phyloP scores from a whole-genome alignment of 2,797 vertebrate genomes.

The Holocentrus rufus region DNA sequence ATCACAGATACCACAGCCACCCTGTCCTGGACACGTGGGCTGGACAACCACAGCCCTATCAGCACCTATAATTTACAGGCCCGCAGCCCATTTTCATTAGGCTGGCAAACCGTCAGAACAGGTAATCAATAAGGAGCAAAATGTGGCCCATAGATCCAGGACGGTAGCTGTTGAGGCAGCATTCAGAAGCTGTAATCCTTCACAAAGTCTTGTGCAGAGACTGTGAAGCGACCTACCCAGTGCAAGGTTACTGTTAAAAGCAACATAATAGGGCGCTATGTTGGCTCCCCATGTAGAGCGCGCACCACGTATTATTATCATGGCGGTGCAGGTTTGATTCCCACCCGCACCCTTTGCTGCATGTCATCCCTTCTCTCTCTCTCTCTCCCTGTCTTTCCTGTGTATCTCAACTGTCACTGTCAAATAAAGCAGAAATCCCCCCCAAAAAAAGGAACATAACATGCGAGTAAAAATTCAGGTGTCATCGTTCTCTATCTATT shows the following conservation, averaged over 20 bases:
- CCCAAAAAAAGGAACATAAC: constrained; percentile 6
- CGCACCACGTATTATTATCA: too few species aligned
- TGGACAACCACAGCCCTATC: constrained; percentile 97
- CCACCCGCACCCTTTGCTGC: too few species aligned
- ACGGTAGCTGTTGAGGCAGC: constrained; percentile 36
- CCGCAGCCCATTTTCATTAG: constrained; percentile 96
- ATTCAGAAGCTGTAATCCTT: constrained; percentile 48
- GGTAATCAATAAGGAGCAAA: constrained; percentile 83
- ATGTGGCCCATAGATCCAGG: constrained; percentile 52
- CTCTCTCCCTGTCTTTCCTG: too few species aligned
- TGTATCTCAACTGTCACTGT: too few species aligned
- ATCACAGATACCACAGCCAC: constrained; percentile 94
- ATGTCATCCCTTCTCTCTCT: too few species aligned
- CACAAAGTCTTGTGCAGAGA: constrained; percentile 29
- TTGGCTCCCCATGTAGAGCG: too few species aligned
- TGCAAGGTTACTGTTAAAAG: constrained; percentile 26
- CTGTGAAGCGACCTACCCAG: constrained; percentile 20
- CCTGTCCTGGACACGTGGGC: constrained; percentile 92
- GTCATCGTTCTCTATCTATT: background rate
- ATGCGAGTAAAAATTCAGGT: background rate
- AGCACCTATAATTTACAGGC: constrained; percentile 94
- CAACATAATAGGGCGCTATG: background rate
- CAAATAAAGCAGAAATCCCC: too few species aligned
- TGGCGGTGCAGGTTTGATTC: too few species aligned
- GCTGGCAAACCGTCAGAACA: constrained; percentile 97